These are phyloP conservation scores for Proterorhinus semilunaris DNA, from an alignment of 2,113 vertebrate genomes.

Conservation along the genomic window DNA sequence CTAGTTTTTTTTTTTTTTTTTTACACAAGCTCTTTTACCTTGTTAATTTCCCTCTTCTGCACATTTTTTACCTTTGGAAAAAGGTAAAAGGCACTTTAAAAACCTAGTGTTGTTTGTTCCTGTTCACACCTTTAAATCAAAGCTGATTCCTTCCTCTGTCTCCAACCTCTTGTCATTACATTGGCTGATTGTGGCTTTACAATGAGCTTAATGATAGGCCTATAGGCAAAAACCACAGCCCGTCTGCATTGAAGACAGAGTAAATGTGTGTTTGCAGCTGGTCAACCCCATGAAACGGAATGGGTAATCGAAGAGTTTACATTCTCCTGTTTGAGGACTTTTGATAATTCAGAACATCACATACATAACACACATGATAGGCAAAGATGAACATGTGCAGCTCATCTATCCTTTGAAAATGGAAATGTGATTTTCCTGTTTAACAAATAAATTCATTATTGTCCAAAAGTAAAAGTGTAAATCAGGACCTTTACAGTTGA, in stretches of 20 bases:
- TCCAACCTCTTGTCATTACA: neutral
- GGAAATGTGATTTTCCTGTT: no score
- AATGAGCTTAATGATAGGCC: slow-evolving; percentile 1
- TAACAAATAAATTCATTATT: no score
- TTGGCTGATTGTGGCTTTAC: neutral
- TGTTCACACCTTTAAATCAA: neutral
- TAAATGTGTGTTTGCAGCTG: neutral
- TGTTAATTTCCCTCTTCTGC: neutral
- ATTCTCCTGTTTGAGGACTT: no score
- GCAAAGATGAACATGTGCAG: no score
- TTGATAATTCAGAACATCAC: no score
- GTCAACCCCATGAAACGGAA: neutral
- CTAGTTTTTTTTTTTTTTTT: no score
- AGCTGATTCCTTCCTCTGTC: neutral
- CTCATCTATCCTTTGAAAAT: no score
- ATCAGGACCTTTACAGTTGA: no score
- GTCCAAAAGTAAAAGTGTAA: no score
- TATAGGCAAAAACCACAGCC: neutral
- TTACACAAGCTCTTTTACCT: no score
- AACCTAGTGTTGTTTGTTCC: neutral
- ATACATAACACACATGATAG: no score
- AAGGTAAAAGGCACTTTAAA: neutral
- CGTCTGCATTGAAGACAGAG: slow-evolving; percentile 1
- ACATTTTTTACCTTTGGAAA: neutral
- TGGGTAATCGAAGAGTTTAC: no score